Conservation (phyloP, 53 echinoderm and acorn worm genomes). For the Apostichopus leukothele region DNA sequence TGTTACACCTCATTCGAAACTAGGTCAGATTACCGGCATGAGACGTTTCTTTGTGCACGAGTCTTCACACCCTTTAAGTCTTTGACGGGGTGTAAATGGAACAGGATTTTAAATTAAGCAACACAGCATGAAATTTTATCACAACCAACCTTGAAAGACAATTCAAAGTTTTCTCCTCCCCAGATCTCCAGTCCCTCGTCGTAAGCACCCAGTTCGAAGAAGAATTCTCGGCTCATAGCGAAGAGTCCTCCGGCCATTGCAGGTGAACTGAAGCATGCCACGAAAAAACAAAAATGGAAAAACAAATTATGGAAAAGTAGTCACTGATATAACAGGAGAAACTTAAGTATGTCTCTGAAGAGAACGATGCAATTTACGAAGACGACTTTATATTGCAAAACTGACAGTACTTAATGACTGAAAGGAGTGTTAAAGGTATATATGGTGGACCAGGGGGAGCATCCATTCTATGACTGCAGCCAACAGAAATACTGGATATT, state of each 20-base stretch:
- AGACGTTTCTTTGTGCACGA: too few relatives aligned
- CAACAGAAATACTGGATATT: too few relatives aligned
- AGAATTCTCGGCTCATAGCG: conserved; percentile 86
- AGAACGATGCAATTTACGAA: neutral
- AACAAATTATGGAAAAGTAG: neutral
- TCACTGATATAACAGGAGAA: neutral
- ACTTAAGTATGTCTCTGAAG: neutral
- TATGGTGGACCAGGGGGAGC: neutral
- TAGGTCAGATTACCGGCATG: too few relatives aligned
- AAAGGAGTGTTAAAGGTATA: neutral
- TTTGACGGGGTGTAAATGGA: neutral
- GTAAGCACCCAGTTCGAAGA: conserved; percentile 92
- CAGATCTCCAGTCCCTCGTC: conserved; percentile 96
- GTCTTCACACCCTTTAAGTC: too few relatives aligned
- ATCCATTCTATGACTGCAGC: too few relatives aligned
- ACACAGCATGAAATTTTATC: neutral
- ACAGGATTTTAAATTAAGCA: neutral
- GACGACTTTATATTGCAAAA: too few relatives aligned
- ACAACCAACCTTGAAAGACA: conserved; percentile 88
- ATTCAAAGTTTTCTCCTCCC: conserved; percentile 99
- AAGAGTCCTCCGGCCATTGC: conserved; percentile 98
- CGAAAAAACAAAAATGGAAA: neutral
- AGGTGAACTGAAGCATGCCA: conserved; percentile 66
- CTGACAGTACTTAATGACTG: too few relatives aligned
- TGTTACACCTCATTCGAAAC: too few relatives aligned